Conservation (phyloP, 2,888 invertebrate genomes). For the Patella pellucida region DNA sequence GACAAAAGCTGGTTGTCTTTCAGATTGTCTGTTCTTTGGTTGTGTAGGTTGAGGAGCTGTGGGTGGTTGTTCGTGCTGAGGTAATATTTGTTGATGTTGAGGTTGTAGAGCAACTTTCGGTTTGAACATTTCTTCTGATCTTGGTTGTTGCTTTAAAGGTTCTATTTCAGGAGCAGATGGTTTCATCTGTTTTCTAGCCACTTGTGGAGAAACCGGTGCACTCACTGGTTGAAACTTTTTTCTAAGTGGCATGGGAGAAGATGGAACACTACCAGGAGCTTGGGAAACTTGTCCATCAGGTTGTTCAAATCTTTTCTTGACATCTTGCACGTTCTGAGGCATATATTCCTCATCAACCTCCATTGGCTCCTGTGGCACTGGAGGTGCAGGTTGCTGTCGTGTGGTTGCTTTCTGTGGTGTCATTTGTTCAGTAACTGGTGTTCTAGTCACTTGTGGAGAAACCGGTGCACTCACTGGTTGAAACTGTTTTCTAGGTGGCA, state of each 20-base stretch:
- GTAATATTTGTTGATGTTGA: background rate
- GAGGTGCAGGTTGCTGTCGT: too few species aligned
- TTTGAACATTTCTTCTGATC: background rate
- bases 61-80: background rate
- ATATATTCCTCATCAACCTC: too few species aligned
- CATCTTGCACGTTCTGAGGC: too few species aligned
- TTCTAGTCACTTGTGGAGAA: too few species aligned
- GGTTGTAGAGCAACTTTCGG: background rate
- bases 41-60: background rate
- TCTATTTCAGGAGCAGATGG: background rate
- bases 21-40: background rate
- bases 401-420: too few species aligned
- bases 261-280: constrained; percentile 14
- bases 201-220: constrained; percentile 16
- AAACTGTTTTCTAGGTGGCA: background rate
- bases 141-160: background rate
- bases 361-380: too few species aligned
- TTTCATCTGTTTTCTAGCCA: constrained; percentile 18
- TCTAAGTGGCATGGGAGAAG: constrained; percentile 26
- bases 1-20: constrained; percentile 3
- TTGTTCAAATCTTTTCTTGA: constrained; percentile 47
- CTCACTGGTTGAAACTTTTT: constrained; percentile 10
- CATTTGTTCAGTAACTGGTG: too few species aligned
- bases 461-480: constrained; percentile 13
- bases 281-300: constrained; percentile 23